Evolutionary conservation across 2,797 vertebrate species (phyloP).

Genomic region (Arctocebus calabarensis): DNA sequence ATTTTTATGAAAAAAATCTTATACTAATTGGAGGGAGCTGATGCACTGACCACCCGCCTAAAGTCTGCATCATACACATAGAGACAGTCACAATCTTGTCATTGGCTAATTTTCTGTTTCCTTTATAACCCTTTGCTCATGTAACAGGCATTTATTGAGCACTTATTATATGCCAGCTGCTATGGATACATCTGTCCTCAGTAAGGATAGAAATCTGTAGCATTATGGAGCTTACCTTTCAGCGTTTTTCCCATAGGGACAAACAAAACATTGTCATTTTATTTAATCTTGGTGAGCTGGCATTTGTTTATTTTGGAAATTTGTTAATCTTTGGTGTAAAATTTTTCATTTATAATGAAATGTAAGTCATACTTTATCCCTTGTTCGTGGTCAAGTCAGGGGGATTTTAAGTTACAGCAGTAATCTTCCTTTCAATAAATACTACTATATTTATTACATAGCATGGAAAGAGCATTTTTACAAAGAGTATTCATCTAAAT

Average conservation of each 20-base stretch:
- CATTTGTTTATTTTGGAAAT: neutral
- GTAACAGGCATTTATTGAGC: neutral
- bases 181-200: neutral
- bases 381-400: conserved; percentile 6
- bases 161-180: neutral
- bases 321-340: neutral
- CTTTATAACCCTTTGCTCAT: neutral
- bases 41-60: too few relatives aligned
- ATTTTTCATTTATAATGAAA: conserved; percentile 51
- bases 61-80: neutral
- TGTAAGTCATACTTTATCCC: neutral
- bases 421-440: conserved; percentile 49
- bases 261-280: neutral
- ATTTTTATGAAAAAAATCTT: neutral
- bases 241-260: neutral
- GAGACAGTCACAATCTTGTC: neutral
- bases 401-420: neutral
- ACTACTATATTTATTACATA: neutral
- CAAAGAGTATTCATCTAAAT: conserved; percentile 3
- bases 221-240: neutral
- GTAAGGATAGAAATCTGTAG: neutral
- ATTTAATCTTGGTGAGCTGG: neutral
- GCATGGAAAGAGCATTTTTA: conserved; percentile 7
- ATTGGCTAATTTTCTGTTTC: neutral
- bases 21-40: neutral